A percentile compares a stretch with the other conserved stretches of the same genome.
phyloP scores from a whole-genome alignment of 2,113 vertebrate genomes.

The Polypterus bichir region DNA sequence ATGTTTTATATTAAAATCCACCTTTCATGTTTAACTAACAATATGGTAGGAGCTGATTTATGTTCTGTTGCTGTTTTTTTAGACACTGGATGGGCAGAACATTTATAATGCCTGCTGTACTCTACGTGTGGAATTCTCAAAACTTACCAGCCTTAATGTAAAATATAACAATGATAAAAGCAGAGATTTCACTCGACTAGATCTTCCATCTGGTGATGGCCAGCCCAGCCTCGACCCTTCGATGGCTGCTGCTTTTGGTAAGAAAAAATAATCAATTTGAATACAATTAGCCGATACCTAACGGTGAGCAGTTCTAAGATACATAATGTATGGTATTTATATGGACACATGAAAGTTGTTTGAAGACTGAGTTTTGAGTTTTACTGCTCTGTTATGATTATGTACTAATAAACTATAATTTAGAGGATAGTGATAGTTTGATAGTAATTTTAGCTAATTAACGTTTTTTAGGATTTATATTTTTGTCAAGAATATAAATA shows the following conservation, averaged over 20 bases:
- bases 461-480: too few species aligned
- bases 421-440: too few species aligned
- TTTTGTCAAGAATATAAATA: too few species aligned
- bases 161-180: conserved; percentile 78
- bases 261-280: conserved; percentile 15
- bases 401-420: too few species aligned
- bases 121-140: conserved; percentile 66
- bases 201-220: conserved; percentile 57
- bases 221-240: conserved; percentile 38
- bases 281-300: too few species aligned
- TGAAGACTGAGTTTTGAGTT: too few species aligned
- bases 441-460: too few species aligned
- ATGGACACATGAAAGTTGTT: too few species aligned
- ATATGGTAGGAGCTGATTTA: neutral
- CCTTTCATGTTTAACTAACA: neutral
- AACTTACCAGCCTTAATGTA: conserved; percentile 57
- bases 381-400: too few species aligned
- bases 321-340: too few species aligned
- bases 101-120: conserved; percentile 64
- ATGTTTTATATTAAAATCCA: neutral
- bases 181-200: conserved; percentile 67
- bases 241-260: conserved; percentile 50
- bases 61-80: conserved; percentile 9
- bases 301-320: too few species aligned
- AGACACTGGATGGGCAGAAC: conserved; percentile 64